Evolutionary conservation across 2,888 invertebrate genomes (phyloP).

Genomic region (Sclerodermus sp.): DNA sequence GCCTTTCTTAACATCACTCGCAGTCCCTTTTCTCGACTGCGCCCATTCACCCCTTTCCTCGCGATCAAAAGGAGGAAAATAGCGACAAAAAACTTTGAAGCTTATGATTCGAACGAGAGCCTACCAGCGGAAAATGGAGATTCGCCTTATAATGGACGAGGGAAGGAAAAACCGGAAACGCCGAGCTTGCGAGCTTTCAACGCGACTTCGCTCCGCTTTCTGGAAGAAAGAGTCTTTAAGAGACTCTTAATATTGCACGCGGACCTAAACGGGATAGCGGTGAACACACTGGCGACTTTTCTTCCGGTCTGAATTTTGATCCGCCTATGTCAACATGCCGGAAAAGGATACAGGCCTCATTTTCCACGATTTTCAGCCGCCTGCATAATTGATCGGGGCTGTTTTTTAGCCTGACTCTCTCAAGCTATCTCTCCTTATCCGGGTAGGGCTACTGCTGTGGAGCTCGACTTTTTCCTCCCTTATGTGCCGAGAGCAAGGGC

Average conservation of each 20-base stretch:
- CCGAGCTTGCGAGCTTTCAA: neutral
- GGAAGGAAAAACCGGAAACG: neutral
- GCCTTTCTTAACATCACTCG: no score
- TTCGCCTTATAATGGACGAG: neutral
- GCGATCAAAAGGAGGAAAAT: conserved; percentile 18
- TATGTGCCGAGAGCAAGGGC: no score
- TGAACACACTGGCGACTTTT: neutral
- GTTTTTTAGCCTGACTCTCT: conserved; percentile 23
- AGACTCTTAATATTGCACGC: conserved; percentile 25
- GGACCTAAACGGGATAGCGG: conserved; percentile 9
- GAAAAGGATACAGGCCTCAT: neutral
- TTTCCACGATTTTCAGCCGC: conserved; percentile 15
- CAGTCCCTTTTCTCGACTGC: no score
- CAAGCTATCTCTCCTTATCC: no score
- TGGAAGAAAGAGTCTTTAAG: conserved; percentile 20
- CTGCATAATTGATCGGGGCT: conserved; percentile 27
- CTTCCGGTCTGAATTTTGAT: neutral
- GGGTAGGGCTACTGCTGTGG: no score
- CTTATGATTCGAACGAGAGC: no score
- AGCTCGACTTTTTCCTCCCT: no score
- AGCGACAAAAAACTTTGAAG: neutral
- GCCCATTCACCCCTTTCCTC: no score
- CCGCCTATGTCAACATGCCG: neutral
- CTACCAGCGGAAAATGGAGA: neutral
- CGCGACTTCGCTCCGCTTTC: neutral